phyloP scores from a whole-genome alignment of 1,140 invertebrate genomes.

The Brachionus koreanus region DNA sequence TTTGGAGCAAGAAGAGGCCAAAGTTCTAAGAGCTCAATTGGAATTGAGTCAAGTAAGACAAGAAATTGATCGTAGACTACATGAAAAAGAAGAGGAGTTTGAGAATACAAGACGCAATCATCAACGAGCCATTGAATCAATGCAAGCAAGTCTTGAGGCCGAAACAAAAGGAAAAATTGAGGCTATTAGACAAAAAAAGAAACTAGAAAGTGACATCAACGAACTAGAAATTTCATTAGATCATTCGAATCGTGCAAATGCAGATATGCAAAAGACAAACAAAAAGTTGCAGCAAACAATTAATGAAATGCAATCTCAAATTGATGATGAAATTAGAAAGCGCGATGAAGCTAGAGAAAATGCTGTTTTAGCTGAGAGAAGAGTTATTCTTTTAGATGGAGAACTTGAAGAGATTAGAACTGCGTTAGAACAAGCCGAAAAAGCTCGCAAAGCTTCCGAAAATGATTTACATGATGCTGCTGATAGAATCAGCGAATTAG shows the following conservation, averaged over 20 bases:
- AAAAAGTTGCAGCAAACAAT: constrained; percentile 88
- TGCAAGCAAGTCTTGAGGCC: constrained; percentile 97
- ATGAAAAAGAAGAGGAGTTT: constrained; percentile 99
- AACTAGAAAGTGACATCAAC: constrained; percentile 97
- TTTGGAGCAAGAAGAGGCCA: constrained; percentile 74
- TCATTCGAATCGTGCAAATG: constrained; percentile 69
- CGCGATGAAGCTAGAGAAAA: constrained; percentile 94
- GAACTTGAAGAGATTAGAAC: constrained; percentile 93
- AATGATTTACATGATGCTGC: constrained; percentile 91
- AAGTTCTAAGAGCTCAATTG: constrained; percentile 82
- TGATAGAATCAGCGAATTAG: constrained; percentile 91
- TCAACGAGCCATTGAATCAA: constrained; percentile 95
- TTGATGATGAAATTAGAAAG: constrained; percentile 94
- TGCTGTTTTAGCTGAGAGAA: constrained; percentile 88
- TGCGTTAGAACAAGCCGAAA: constrained; percentile 84
- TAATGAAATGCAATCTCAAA: constrained; percentile 65
- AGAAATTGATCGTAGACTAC: constrained; percentile 92
- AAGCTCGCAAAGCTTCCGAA: constrained; percentile 90
- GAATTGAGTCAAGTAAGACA: constrained; percentile 94
- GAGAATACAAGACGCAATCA: constrained; percentile 95
- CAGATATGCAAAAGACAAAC: constrained; percentile 97
- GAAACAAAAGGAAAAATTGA: constrained; percentile 98
- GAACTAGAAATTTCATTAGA: constrained; percentile 97
- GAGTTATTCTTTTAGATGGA: constrained; percentile 86
- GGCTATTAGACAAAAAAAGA: constrained; percentile 93